These are phyloP conservation scores for Ptychodera flava DNA, from an alignment of 35 echinoderm and acorn worm genomes.

Conservation along the genomic window DNA sequence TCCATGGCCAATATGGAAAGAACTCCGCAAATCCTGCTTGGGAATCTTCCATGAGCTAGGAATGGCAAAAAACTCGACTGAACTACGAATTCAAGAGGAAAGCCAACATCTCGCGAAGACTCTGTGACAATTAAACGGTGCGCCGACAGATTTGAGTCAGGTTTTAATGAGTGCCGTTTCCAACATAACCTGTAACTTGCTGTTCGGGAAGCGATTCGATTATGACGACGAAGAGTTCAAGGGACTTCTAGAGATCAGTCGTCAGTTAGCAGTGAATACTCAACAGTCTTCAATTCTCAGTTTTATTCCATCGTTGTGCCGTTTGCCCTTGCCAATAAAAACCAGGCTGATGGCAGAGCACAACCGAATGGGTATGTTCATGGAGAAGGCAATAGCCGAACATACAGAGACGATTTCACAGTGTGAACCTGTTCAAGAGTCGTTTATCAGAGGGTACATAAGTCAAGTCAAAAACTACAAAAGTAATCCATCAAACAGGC, in stretches of 20 bases:
- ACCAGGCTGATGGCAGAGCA: slow-evolving; percentile 2
- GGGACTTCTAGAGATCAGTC: slow-evolving; percentile 6
- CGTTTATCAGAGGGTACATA: slow-evolving; percentile 50
- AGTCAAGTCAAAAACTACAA: slow-evolving; percentile 28
- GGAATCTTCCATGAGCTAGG: slow-evolving; percentile 19
- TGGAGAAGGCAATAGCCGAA: slow-evolving; percentile 15
- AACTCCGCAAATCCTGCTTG: slow-evolving; percentile 13
- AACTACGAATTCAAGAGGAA: slow-evolving; percentile 20
- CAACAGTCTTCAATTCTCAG: neutral
- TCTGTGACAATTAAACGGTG: neutral
- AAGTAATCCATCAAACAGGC: neutral
- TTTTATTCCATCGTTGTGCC: slow-evolving; percentile 5
- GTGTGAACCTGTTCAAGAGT: neutral
- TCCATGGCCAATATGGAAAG: slow-evolving; percentile 10
- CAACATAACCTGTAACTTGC: slow-evolving; percentile 25
- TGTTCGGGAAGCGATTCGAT: slow-evolving; percentile 31
- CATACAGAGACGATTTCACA: slow-evolving; percentile 33
- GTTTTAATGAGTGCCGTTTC: slow-evolving; percentile 27
- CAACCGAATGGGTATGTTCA: slow-evolving; percentile 14
- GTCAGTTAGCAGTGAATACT: neutral
- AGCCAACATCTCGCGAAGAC: neutral
- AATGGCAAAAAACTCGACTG: slow-evolving; percentile 10
- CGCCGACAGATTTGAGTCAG: neutral
- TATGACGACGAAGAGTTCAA: slow-evolving; percentile 22
- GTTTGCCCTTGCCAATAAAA: slow-evolving; percentile 7